Percentiles rank a stretch among this genome's conserved stretches.
phyloP scores from a whole-genome alignment of 2,113 vertebrate species.

The Pygoscelis antarcticus region DNA sequence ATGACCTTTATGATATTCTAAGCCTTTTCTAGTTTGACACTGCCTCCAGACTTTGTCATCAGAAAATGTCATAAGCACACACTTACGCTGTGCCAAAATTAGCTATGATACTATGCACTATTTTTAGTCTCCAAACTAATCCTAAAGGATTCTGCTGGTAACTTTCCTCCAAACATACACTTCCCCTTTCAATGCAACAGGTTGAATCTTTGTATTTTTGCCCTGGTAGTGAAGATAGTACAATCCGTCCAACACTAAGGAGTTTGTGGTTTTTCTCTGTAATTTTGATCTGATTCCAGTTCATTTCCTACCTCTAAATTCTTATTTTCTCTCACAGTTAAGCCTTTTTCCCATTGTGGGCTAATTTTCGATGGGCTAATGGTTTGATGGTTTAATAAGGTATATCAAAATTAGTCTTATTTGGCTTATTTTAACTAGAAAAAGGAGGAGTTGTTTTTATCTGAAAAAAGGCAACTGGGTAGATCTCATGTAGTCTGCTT shows the following conservation, averaged over 20 bases:
- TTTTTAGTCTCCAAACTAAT: constrained; percentile 48
- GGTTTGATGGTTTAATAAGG: neutral
- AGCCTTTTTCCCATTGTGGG: neutral
- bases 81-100: constrained; percentile 11
- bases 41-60: constrained; percentile 47
- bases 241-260: neutral
- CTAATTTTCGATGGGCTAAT: neutral
- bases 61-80: constrained; percentile 55
- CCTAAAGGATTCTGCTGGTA: constrained; percentile 10
- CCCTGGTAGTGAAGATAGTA: neutral
- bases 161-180: neutral
- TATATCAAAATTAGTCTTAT: neutral
- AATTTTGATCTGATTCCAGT: neutral
- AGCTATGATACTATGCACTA: constrained; percentile 31
- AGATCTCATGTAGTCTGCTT: neutral
- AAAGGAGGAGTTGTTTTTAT: neutral
- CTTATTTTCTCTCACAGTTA: neutral
- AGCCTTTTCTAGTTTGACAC: constrained; percentile 13
- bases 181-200: neutral
- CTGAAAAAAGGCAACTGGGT: neutral
- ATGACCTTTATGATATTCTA: constrained; percentile 6
- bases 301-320: neutral
- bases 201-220: neutral
- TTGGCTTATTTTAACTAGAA: neutral
- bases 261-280: neutral